phyloP scores from a whole-genome alignment of 2,888 invertebrate species.

The Acleris sparsana region DNA sequence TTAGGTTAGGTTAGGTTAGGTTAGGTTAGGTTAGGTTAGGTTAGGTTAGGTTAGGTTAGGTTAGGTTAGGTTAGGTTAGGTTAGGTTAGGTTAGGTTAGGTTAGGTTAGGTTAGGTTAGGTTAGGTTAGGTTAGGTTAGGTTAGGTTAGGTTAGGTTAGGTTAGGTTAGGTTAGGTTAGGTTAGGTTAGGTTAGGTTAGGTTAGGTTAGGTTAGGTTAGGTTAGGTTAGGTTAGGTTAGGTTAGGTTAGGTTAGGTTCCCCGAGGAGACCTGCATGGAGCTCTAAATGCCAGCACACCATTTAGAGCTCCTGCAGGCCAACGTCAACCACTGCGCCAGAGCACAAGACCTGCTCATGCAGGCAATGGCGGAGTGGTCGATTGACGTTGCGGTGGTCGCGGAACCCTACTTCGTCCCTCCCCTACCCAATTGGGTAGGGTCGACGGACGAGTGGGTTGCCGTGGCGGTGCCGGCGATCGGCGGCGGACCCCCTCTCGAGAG shows the following conservation, averaged over 20 bases:
- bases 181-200: slow-evolving; percentile 5
- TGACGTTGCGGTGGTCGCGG: no score
- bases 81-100: slow-evolving; percentile 5
- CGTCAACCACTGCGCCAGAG: no score
- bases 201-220: background rate
- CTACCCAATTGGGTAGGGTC: no score
- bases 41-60: slow-evolving; percentile 5
- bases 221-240: slow-evolving; percentile 5
- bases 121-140: slow-evolving; percentile 5
- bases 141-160: slow-evolving; percentile 5
- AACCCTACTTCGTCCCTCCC: no score
- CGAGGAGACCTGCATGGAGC: no score
- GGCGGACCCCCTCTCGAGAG: no score
- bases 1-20: slow-evolving; percentile 3
- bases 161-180: slow-evolving; percentile 5
- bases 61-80: slow-evolving; percentile 5
- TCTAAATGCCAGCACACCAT: no score
- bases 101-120: slow-evolving; percentile 5
- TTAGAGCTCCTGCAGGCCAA: no score
- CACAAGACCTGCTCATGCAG: no score
- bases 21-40: slow-evolving; percentile 5
- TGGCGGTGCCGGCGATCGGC: no score
- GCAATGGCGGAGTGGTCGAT: no score
- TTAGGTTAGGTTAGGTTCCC: slow-evolving; percentile 5
- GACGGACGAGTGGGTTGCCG: no score